These are phyloP conservation scores for Myodes glareolus DNA, from an alignment of 2,113 vertebrate genomes.

Conservation along the genomic window DNA sequence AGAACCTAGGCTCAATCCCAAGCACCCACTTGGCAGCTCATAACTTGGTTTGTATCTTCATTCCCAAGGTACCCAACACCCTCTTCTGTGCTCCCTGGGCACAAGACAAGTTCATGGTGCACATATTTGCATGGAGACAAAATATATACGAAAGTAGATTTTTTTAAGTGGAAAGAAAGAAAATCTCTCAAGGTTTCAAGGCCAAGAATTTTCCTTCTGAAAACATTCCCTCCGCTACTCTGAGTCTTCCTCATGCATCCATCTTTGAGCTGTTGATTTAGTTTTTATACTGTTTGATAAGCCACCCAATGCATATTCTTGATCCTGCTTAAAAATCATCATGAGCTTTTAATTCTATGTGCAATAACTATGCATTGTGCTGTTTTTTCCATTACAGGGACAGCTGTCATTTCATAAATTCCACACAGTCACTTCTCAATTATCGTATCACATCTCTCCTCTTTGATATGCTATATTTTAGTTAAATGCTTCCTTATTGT, in stretches of 20 bases:
- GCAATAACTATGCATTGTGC: background rate
- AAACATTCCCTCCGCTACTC: background rate
- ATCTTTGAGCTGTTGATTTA: slow-evolving; percentile 20
- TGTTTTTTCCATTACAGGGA: background rate
- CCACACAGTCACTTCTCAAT: background rate
- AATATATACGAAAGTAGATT: background rate
- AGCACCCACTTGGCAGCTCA: background rate
- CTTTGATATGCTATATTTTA: background rate
- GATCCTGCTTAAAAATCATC: slow-evolving; percentile 5
- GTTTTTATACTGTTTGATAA: slow-evolving; percentile 1
- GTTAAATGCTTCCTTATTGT: background rate
- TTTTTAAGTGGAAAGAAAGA: background rate
- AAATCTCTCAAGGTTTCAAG: background rate
- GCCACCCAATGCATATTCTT: background rate
- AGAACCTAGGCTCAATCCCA: background rate
- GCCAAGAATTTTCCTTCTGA: background rate
- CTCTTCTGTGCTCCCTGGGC: background rate
- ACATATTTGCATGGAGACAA: background rate
- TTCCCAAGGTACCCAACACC: background rate
- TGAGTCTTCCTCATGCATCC: background rate
- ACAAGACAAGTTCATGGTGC: background rate
- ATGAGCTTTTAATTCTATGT: background rate
- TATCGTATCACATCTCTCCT: background rate
- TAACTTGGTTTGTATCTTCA: background rate
- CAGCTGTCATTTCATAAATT: slow-evolving; percentile 6